phyloP scores from a whole-genome alignment of 53 echinoderm and acorn worm species.

The Luidia sarsii region DNA sequence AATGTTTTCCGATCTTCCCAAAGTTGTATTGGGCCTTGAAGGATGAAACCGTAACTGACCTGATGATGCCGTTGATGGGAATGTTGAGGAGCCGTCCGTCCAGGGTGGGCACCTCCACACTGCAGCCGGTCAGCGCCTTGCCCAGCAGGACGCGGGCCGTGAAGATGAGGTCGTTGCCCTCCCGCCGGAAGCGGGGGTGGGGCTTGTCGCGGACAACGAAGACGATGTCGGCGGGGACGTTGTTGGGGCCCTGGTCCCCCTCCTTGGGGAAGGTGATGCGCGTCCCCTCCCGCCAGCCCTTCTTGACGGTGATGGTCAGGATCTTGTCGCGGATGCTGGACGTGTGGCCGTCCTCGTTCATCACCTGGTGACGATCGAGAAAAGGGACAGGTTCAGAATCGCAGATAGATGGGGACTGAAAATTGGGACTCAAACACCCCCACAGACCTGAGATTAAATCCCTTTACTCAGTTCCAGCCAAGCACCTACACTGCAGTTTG shows the following conservation, averaged over 20 bases:
- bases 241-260: conserved; percentile 98
- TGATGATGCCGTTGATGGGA: conserved; percentile 96
- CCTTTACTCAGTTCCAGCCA: too few relatives aligned
- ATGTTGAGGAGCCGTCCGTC: conserved; percentile 92
- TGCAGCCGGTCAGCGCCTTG: conserved; percentile 97
- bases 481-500: too few relatives aligned
- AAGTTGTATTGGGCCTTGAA: neutral
- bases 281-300: conserved; percentile 94
- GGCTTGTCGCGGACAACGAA: conserved; percentile 95
- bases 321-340: conserved; percentile 98
- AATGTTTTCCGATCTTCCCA: too few relatives aligned
- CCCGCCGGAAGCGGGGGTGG: conserved; percentile 86
- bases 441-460: too few relatives aligned
- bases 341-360: conserved; percentile 99
- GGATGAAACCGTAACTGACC: conserved; percentile 51
- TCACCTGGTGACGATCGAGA: conserved; percentile 85
- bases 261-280: conserved; percentile 98
- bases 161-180: conserved; percentile 88
- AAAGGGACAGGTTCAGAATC: too few relatives aligned
- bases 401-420: too few relatives aligned
- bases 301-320: conserved; percentile 93
- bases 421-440: too few relatives aligned
- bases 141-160: conserved; percentile 88
- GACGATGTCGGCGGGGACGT: conserved; percentile 96
- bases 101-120: conserved; percentile 91